Evolutionary conservation across 2,797 vertebrate genomes (phyloP).

Genomic region (Artibeus lituratus): DNA sequence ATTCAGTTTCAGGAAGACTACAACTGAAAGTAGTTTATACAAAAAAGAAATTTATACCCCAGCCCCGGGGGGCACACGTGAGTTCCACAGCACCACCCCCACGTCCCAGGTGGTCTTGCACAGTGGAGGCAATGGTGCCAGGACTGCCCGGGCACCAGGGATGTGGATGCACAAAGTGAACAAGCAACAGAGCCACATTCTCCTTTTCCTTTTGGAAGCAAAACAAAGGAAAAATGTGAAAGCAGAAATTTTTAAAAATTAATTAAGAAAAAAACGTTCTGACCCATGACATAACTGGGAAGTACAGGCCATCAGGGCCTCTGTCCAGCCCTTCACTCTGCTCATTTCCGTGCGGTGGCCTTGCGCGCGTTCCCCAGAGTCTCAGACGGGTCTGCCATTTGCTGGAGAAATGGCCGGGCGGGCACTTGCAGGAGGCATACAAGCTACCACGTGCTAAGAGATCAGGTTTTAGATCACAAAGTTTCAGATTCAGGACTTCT

Average conservation of each 20-base stretch:
- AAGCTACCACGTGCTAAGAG: background rate
- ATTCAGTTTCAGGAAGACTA: background rate
- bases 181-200: background rate
- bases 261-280: background rate
- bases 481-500: background rate
- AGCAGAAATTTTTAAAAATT: background rate
- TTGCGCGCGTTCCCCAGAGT: background rate
- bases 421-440: background rate
- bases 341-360: fast-evolving
- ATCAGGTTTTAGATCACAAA: background rate
- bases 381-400: background rate
- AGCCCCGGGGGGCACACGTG: background rate
- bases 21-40: background rate
- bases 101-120: background rate
- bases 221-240: background rate
- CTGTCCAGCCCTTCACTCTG: background rate
- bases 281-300: background rate
- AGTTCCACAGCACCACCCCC: background rate
- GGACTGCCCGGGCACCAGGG: background rate
- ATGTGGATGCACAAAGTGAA: background rate
- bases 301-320: background rate
- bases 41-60: background rate
- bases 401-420: background rate
- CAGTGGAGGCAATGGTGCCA: background rate
- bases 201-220: background rate